phyloP scores from a whole-genome alignment of 1,140 invertebrate genomes.

The Papilio helenus region DNA sequence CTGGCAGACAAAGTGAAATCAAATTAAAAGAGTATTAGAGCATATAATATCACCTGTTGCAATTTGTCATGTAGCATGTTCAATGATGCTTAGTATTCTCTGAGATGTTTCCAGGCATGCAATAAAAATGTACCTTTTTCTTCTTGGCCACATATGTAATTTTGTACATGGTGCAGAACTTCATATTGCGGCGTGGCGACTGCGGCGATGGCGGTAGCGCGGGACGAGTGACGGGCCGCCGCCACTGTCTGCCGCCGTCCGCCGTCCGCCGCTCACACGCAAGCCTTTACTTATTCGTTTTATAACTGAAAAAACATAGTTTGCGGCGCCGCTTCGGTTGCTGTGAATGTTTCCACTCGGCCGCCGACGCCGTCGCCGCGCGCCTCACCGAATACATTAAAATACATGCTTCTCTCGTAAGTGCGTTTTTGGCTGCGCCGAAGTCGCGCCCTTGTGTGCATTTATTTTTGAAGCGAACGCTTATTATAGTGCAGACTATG shows the following conservation, averaged over 20 bases:
- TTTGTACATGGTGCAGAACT: slow-evolving; percentile 76
- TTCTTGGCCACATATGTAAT: slow-evolving; percentile 76
- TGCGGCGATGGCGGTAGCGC: slow-evolving; percentile 20
- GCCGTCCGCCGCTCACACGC: slow-evolving; percentile 49
- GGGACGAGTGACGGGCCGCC: slow-evolving; percentile 40
- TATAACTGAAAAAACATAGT: slow-evolving; percentile 69
- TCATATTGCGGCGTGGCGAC: slow-evolving; percentile 56
- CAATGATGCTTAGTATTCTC: slow-evolving; percentile 19
- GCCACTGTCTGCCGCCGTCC: slow-evolving; percentile 38
- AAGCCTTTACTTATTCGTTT: slow-evolving; percentile 69
- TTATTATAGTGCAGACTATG: too few relatives aligned
- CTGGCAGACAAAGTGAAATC: slow-evolving; percentile 39
- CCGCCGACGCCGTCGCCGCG: slow-evolving; percentile 41
- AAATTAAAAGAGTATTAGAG: slow-evolving; percentile 19
- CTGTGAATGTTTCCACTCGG: slow-evolving; percentile 57
- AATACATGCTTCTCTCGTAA: background rate
- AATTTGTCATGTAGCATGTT: background rate
- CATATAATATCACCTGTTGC: background rate
- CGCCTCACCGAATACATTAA: slow-evolving; percentile 21
- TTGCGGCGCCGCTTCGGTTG: slow-evolving; percentile 40
- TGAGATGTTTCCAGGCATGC: background rate
- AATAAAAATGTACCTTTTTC: slow-evolving; percentile 64
- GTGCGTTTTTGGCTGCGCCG: background rate
- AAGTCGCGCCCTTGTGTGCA: background rate
- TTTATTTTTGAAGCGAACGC: too few relatives aligned